Evolutionary conservation across 2,888 invertebrate genomes (phyloP).

Genomic region (Oligia latruncula): DNA sequence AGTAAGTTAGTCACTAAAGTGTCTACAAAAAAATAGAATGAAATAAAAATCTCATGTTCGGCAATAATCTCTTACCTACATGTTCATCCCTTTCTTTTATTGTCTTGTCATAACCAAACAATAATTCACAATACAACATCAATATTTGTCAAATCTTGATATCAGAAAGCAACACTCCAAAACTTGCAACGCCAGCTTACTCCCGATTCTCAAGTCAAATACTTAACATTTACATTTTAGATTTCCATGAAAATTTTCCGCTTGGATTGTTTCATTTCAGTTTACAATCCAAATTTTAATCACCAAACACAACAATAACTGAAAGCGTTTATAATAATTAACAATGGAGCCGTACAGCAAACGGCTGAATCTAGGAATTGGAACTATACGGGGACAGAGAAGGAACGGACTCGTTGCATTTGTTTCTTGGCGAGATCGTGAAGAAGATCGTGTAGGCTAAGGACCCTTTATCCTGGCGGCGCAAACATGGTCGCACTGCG

Average conservation of each 20-base stretch:
- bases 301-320: slow-evolving; percentile 79
- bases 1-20: no score
- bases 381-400: slow-evolving; percentile 35
- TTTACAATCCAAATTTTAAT: slow-evolving; percentile 72
- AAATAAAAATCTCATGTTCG: neutral
- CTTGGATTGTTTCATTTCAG: slow-evolving; percentile 64
- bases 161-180: slow-evolving; percentile 5
- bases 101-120: neutral
- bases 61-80: neutral
- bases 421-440: neutral
- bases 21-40: no score
- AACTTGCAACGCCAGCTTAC: slow-evolving; percentile 39
- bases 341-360: slow-evolving; percentile 75
- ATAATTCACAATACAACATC: slow-evolving; percentile 18
- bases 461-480: no score
- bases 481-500: no score
- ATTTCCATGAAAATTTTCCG: slow-evolving; percentile 64
- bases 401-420: neutral
- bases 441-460: no score
- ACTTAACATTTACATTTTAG: slow-evolving; percentile 61
- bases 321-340: slow-evolving; percentile 83
- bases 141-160: slow-evolving; percentile 45
- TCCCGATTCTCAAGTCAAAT: slow-evolving; percentile 56
- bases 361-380: slow-evolving; percentile 62
- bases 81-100: neutral